Conservation (phyloP, 2,797 vertebrate species). For the Poecilia gillii region DNA sequence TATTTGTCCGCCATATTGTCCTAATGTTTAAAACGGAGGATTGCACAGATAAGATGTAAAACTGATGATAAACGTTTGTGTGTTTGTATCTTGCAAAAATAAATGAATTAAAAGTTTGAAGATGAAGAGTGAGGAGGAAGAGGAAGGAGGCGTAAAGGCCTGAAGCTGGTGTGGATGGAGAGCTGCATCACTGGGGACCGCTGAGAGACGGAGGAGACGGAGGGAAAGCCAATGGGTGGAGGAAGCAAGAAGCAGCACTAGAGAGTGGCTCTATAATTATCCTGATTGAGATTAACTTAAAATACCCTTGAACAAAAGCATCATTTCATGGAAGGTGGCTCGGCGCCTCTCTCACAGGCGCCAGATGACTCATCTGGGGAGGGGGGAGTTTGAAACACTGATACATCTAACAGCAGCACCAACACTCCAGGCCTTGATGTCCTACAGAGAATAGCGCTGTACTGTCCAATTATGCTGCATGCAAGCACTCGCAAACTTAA, state of each 20-base stretch:
- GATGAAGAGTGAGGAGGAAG: conserved; percentile 42
- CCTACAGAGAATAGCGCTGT: conserved; percentile 58
- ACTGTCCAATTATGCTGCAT: conserved; percentile 62
- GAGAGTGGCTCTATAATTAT: conserved; percentile 75
- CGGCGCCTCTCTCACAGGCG: conserved; percentile 43
- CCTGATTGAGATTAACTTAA: conserved; percentile 83
- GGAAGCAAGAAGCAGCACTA: conserved; percentile 58
- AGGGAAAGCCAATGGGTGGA: conserved; percentile 43
- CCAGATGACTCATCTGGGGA: conserved; percentile 69
- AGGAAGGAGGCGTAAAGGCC: conserved; percentile 46
- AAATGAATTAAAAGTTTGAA: conserved; percentile 3
- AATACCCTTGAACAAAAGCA: conserved; percentile 77
- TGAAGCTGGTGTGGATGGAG: conserved; percentile 54
- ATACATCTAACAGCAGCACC: conserved; percentile 52
- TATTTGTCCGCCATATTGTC: too few species aligned
- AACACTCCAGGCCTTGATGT: conserved; percentile 54
- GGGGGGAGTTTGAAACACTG: conserved; percentile 60
- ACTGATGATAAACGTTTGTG: too few species aligned
- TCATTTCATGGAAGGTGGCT: conserved; percentile 67
- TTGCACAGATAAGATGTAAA: too few species aligned
- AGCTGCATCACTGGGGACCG: conserved; percentile 50
- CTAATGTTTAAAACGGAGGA: too few species aligned
- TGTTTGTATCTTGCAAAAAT: too few species aligned
- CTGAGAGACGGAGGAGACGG: conserved; percentile 39
- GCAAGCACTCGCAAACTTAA: conserved; percentile 32